Conservation (phyloP, 37 sponge, comb jelly and placozoan species). For the Ianthella basta region DNA sequence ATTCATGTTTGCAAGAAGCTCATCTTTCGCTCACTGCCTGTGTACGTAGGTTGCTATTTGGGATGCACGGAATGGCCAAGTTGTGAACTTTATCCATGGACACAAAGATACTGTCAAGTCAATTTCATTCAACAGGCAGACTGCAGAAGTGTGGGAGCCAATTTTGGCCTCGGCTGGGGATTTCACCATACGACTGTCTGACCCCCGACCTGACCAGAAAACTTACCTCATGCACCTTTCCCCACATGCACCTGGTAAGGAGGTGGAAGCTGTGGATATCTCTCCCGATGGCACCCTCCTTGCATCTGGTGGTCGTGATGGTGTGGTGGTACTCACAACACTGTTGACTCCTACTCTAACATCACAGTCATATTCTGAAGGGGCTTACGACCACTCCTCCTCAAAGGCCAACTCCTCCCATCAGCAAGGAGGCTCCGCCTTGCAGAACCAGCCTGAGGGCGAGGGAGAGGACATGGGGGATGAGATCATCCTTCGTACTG, state of each 20-base stretch:
- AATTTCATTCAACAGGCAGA: conserved; percentile 64
- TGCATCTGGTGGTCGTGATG: conserved; percentile 84
- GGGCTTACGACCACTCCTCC: not conserved
- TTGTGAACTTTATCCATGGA: conserved; percentile 67
- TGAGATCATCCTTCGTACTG: conserved; percentile 6
- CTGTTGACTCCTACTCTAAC: conserved; percentile 52
- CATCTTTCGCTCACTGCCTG: no score
- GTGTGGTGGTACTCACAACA: conserved; percentile 64
- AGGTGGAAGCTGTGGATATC: conserved; percentile 76
- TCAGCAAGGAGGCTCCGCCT: not conserved
- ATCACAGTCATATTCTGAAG: conserved; percentile 20
- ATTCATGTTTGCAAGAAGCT: no score
- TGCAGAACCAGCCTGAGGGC: conserved; percentile 3
- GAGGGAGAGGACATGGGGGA: conserved; percentile 30
- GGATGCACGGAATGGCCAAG: conserved; percentile 64
- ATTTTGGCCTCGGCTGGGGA: conserved; percentile 83
- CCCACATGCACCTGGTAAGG: conserved; percentile 69
- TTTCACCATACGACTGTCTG: conserved; percentile 63
- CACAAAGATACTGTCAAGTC: conserved; percentile 77
- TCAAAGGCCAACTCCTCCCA: conserved; percentile 1
- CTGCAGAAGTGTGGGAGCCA: conserved; percentile 42
- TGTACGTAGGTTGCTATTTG: conserved; percentile 71
- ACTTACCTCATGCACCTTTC: conserved; percentile 45
- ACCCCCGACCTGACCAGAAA: conserved; percentile 61
- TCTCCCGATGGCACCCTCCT: conserved; percentile 83